Conservation (phyloP, 2,888 invertebrate genomes). For the Andrena bicolor region DNA sequence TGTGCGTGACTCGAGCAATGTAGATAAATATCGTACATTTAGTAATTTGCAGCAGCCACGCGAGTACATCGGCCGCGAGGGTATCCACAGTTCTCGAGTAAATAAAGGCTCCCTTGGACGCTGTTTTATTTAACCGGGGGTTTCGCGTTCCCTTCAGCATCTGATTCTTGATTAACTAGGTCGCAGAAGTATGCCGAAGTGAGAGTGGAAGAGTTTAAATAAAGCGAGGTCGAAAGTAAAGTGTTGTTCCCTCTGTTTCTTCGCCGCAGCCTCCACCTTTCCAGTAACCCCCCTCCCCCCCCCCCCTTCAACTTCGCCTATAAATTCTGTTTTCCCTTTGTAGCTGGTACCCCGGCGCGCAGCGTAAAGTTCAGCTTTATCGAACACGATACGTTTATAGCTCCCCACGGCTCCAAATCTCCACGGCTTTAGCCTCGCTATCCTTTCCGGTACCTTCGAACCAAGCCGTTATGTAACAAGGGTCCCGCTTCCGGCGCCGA, state of each 20-base stretch:
- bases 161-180: conserved; percentile 59
- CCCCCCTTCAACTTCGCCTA: neutral
- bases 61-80: conserved; percentile 38
- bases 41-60: conserved; percentile 64
- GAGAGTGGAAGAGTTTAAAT: conserved; percentile 67
- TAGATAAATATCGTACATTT: conserved; percentile 71
- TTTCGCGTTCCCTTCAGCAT: conserved; percentile 54
- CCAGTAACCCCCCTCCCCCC: neutral
- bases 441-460: conserved; percentile 36
- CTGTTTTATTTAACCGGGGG: conserved; percentile 44
- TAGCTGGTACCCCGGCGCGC: neutral
- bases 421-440: neutral
- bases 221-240: conserved; percentile 66
- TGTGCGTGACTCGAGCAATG: conserved; percentile 70
- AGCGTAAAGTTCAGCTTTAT: neutral
- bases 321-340: conserved; percentile 17
- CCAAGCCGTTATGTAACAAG: conserved; percentile 49
- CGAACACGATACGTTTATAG: neutral
- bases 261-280: neutral
- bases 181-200: conserved; percentile 50
- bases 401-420: neutral
- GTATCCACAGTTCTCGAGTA: conserved; percentile 41
- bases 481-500: conserved; percentile 52
- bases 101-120: conserved; percentile 47
- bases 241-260: conserved; percentile 18